Conservation (phyloP, 92 coral and sea anemone genomes). For the Porites divaricata region DNA sequence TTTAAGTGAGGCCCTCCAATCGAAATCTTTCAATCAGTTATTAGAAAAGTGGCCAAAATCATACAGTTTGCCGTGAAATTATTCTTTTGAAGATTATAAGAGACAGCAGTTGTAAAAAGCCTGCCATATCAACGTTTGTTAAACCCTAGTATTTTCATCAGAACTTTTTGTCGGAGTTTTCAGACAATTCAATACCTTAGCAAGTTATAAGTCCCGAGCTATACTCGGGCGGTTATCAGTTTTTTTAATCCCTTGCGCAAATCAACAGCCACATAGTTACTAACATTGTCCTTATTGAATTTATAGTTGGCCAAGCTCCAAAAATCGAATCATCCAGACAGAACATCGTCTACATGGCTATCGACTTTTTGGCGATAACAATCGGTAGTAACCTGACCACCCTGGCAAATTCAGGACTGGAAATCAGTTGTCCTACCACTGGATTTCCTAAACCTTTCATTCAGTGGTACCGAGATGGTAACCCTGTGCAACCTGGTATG, state of each 20-base stretch:
- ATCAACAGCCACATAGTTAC: background rate
- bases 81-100: too few species aligned
- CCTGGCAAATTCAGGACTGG: slow-evolving; percentile 71
- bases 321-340: slow-evolving; percentile 1
- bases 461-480: slow-evolving; percentile 63
- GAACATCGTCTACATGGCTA: background rate
- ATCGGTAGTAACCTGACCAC: slow-evolving; percentile 57
- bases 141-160: too few species aligned
- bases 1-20: too few species aligned
- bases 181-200: background rate
- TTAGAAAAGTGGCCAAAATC: background rate
- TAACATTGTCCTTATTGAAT: background rate
- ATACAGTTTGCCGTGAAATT: background rate
- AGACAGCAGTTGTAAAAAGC: too few species aligned
- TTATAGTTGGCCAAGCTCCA: slow-evolving; percentile 38
- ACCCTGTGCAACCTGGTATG: slow-evolving; percentile 37
- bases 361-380: slow-evolving; percentile 24
- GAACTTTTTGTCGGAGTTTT: too few species aligned
- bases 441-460: slow-evolving; percentile 79
- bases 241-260: too few species aligned
- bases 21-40: background rate
- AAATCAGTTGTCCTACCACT: slow-evolving; percentile 68
- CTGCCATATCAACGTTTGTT: too few species aligned
- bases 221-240: background rate
- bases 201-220: background rate